Base-by-base conservation (phyloP, 2,888 invertebrate genomes). In the Gari tellinella region DNA sequence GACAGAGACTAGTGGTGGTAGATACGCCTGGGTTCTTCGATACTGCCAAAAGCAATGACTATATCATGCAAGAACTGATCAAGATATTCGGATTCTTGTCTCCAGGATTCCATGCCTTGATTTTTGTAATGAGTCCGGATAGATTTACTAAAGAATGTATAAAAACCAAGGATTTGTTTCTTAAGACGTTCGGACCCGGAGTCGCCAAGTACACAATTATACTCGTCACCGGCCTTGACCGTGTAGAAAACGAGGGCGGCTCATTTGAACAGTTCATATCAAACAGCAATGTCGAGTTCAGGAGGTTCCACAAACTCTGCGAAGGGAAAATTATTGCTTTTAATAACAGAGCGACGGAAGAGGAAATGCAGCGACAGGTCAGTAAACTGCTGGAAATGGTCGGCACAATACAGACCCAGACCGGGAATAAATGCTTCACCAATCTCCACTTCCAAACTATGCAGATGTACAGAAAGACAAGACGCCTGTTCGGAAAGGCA, bases 1-100 rank as follows among this genome's bases (percentile, higher is more conserved):
- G 72, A 14, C 45, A 53, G 10, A 52, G 43, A 15, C 40, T 72
- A 38, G 61, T 72, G 3, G 65, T 65, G 8, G 72, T 72, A 12
- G 72, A 66, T 26, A 72, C 72, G 4, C 72, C 72, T 2, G 72
- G 65, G 14, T 61, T 72, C 40, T 72, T 43, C 51, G 72, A 72
- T 56, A 72, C 66, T 17, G n/a, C 25, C 10, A 53, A 26, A 38
- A 48, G 51, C 10, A 66, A 72, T 26, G 43, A 55, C n/a, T 41
- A 23, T 7, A 58, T 67, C 14, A 40, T 37, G 12, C 49, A 40
- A 19, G 53, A 72, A 23, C 37, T 72, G 10, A 53, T 72, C 14
- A 58, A 55, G n/a, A 41, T 48, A 17, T 58, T 51, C 15, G 63
- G 51, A 21, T 49, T 52, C 38, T 26, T 57, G 8, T 51, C 64